A percentile compares a stretch with the other conserved stretches of the same genome.
These are phyloP conservation scores for Tympanuchus pallidicinctus DNA, from an alignment of 2,113 vertebrate genomes.

Conservation along the genomic window DNA sequence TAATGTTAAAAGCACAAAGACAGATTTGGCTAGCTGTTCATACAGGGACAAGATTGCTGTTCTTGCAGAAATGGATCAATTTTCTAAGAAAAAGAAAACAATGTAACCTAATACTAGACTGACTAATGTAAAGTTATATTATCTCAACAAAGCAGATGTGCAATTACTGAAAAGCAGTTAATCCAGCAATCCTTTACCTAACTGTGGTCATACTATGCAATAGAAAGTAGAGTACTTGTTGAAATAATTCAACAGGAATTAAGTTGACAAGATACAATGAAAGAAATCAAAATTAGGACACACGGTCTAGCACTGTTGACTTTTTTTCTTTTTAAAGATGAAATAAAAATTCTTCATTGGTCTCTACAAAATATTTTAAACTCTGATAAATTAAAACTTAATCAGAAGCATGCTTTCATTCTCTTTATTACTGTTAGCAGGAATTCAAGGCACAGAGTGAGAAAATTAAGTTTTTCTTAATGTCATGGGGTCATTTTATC, in stretches of 20 bases:
- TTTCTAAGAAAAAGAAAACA: background rate
- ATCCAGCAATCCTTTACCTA: background rate
- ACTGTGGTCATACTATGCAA: background rate
- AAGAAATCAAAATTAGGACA: background rate
- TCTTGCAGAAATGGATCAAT: slow-evolving; percentile 41
- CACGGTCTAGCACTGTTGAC: background rate
- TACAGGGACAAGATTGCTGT: slow-evolving; percentile 46
- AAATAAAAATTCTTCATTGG: background rate
- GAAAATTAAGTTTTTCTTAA: background rate
- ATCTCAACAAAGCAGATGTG: slow-evolving; percentile 58
- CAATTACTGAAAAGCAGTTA: slow-evolving; percentile 50
- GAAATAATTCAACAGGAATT: background rate
- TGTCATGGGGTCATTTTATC: background rate
- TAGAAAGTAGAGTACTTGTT: background rate
- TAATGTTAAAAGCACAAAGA: slow-evolving; percentile 53
- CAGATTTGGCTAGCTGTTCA: slow-evolving; percentile 64
- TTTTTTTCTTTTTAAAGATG: background rate
- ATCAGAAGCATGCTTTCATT: background rate
- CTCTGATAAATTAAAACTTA: background rate
- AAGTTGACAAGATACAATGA: background rate
- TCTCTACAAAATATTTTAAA: background rate
- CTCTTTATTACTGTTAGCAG: background rate
- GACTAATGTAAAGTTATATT: slow-evolving; percentile 57
- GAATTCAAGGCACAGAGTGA: background rate
- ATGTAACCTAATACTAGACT: slow-evolving; percentile 22